Conservation (phyloP, 1,140 invertebrate species). For the Bradysia coprophila region DNA sequence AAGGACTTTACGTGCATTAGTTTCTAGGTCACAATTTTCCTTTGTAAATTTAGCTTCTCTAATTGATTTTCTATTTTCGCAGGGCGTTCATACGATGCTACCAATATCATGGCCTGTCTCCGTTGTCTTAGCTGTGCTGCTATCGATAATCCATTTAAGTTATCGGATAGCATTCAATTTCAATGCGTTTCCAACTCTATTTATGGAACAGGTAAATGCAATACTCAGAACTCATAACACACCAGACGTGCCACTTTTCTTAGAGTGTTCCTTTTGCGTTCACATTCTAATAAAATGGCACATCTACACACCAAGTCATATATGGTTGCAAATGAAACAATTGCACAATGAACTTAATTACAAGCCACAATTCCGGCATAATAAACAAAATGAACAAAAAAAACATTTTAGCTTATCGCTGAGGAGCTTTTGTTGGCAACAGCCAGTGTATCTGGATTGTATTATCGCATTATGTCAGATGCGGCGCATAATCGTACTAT, state of each 20-base stretch:
- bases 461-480: conserved; percentile 73
- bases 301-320: no score
- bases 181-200: neutral
- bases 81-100: conserved; percentile 52
- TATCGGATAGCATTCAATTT: conserved; percentile 6
- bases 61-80: no score
- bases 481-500: conserved; percentile 69
- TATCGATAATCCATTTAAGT: conserved; percentile 36
- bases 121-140: conserved; percentile 32
- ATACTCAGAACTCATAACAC: neutral
- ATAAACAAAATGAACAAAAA: neutral
- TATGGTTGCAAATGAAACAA: no score
- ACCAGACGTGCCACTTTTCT: no score
- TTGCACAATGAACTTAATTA: neutral
- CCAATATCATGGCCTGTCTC: conserved; percentile 41
- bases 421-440: conserved; percentile 57
- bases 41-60: no score
- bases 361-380: neutral
- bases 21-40: no score
- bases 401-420: conserved; percentile 39
- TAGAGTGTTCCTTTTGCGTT: no score
- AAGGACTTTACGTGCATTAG: no score
- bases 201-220: neutral
- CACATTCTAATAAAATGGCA: no score
- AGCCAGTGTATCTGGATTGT: conserved; percentile 61